Conservation (phyloP, 2,113 vertebrate genomes). For the Actenoides lindsayi region DNA sequence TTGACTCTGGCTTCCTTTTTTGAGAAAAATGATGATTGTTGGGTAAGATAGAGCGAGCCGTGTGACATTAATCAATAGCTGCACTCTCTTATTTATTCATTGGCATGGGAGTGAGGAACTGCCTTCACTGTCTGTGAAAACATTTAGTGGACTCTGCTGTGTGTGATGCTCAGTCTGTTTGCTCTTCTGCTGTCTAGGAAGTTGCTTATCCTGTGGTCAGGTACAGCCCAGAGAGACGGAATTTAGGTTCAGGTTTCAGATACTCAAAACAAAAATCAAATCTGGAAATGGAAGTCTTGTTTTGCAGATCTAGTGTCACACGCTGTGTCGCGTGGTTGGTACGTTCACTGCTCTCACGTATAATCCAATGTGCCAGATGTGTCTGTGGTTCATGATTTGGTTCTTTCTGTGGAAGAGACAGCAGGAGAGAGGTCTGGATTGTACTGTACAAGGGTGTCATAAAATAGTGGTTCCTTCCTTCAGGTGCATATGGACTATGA, state of each 20-base stretch:
- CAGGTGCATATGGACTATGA: neutral
- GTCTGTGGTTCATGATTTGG: neutral
- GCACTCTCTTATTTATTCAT: constrained; percentile 62
- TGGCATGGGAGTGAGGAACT: constrained; percentile 24
- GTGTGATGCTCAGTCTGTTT: neutral
- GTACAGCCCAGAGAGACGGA: neutral
- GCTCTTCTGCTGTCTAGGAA: neutral
- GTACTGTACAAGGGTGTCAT: neutral
- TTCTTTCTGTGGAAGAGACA: neutral
- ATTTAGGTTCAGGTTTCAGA: neutral
- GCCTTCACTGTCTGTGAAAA: neutral
- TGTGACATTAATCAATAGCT: constrained; percentile 66
- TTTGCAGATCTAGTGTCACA: neutral
- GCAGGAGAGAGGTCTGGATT: neutral
- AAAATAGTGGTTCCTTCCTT: neutral
- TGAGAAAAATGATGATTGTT: constrained; percentile 38
- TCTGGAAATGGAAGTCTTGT: neutral
- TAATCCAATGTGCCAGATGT: neutral
- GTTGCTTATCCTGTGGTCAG: neutral
- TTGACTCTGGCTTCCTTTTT: constrained; percentile 57
- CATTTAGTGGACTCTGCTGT: neutral
- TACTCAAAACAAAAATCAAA: neutral
- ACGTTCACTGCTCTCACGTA: neutral
- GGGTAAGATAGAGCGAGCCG: neutral
- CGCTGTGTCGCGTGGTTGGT: rapidly evolving